Evolutionary conservation across 2,888 invertebrate genomes (phyloP).

Genomic region (Macrosiphum euphorbiae): DNA sequence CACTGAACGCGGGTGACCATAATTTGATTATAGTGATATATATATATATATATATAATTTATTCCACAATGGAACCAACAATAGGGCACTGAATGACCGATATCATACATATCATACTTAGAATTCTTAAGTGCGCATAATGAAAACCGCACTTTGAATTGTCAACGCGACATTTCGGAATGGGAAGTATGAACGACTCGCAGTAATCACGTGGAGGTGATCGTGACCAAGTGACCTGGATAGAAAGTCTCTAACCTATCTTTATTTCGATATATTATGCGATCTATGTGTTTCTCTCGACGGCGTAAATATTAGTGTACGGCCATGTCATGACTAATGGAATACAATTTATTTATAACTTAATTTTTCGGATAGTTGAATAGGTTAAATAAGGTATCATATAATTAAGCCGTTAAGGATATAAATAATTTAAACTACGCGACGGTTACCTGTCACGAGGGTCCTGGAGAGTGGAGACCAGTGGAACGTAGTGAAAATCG

Average conservation of each 20-base stretch:
- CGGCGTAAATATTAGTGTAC: background rate
- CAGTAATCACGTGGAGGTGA: background rate
- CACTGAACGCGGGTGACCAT: background rate
- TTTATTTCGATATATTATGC: background rate
- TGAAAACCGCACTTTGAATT: constrained; percentile 29
- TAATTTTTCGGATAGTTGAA: no score
- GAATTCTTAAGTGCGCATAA: constrained; percentile 10
- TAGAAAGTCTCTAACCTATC: background rate
- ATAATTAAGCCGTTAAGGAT: background rate
- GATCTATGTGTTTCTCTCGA: background rate
- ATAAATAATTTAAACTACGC: background rate
- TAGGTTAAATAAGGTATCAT: background rate
- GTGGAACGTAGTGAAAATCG: background rate
- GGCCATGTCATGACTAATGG: background rate
- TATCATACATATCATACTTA: background rate
- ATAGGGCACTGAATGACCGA: background rate
- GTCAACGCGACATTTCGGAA: constrained; percentile 32
- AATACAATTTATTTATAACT: background rate
- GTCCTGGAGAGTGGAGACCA: fast-evolving
- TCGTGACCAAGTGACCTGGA: constrained; percentile 17
- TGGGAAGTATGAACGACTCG: constrained; percentile 24
- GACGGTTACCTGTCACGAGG: background rate
- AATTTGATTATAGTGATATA: background rate
- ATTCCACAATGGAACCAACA: constrained; percentile 1
- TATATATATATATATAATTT: background rate